Conservation (phyloP, 2,888 invertebrate genomes). For the Heliconius cydno region DNA sequence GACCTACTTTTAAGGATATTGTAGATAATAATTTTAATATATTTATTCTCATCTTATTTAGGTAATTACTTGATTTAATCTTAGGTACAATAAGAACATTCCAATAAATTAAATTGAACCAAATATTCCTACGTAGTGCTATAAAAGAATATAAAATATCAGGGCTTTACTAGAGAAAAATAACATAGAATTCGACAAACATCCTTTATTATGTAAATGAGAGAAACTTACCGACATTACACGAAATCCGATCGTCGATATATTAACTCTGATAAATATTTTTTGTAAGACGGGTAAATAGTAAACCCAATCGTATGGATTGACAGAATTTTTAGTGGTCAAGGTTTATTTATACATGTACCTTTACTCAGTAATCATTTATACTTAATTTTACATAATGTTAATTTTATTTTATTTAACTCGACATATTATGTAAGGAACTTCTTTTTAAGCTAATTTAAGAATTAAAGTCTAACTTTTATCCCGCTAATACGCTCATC, state of each 20-base stretch:
- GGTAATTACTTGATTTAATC: neutral
- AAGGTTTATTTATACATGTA: too few species aligned
- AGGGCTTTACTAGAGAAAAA: constrained; percentile 12
- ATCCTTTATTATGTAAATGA: constrained; percentile 46
- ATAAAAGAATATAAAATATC: constrained; percentile 13
- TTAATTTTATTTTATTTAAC: too few species aligned
- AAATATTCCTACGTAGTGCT: neutral
- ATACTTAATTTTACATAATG: neutral
- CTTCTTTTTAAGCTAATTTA: too few species aligned
- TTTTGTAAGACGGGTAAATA: neutral
- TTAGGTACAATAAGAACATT: neutral
- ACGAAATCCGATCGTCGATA: constrained; percentile 30
- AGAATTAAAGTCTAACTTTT: too few species aligned
- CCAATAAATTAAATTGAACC: constrained; percentile 16
- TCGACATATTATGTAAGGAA: too few species aligned
- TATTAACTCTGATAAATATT: constrained; percentile 27
- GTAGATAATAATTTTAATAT: neutral
- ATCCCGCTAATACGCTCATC: too few species aligned
- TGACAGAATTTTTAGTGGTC: neutral
- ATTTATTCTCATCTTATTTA: neutral
- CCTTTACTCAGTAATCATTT: neutral
- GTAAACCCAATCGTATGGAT: neutral
- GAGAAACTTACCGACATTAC: constrained; percentile 38
- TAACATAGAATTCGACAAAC: constrained; percentile 22
- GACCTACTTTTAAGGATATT: neutral